These are phyloP conservation scores for Alouatta palliata DNA, from an alignment of 2,113 vertebrate genomes.

Conservation along the genomic window DNA sequence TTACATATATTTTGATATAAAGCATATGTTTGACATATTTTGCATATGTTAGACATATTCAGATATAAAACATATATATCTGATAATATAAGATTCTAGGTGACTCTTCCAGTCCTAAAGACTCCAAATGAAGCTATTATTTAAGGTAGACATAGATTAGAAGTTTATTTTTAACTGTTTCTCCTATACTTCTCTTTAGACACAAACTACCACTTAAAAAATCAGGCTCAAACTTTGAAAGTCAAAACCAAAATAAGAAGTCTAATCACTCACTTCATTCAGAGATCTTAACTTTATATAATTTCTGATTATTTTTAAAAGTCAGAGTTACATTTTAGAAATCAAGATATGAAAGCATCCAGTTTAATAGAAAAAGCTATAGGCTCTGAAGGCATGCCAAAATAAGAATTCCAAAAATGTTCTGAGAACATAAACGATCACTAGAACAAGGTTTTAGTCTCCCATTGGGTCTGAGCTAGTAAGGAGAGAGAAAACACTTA, in stretches of 20 bases:
- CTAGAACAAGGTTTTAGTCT: background rate
- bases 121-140: background rate
- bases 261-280: background rate
- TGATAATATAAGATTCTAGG: conserved; percentile 31
- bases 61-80: conserved; percentile 39
- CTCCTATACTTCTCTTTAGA: background rate
- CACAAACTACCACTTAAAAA: background rate
- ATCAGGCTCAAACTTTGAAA: background rate
- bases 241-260: background rate
- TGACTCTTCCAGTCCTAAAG: background rate
- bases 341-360: background rate
- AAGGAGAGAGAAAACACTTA: background rate
- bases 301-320: background rate
- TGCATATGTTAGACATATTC: conserved; percentile 54
- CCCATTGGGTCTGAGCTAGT: background rate
- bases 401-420: conserved; percentile 6
- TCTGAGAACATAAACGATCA: background rate
- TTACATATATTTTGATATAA: conserved; percentile 58
- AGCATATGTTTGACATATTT: conserved; percentile 58
- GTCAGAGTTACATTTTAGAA: conserved; percentile 19
- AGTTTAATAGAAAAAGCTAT: background rate
- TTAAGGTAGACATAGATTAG: background rate
- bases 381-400: background rate
- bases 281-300: background rate
- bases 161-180: background rate